Evolutionary conservation across 2,888 invertebrate genomes (phyloP).

Genomic region (Apodemia mormo): DNA sequence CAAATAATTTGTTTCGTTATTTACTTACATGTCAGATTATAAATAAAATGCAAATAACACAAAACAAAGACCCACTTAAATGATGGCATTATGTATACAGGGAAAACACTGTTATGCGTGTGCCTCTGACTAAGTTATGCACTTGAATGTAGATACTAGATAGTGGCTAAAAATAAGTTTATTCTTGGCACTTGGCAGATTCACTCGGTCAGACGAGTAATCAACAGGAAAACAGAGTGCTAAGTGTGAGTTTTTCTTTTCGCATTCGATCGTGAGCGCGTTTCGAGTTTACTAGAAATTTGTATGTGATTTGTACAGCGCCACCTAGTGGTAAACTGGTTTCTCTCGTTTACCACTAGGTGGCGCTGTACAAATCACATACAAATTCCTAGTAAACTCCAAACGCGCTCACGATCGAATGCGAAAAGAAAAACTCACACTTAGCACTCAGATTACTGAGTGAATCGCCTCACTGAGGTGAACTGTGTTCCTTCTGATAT

Average conservation of each 20-base stretch:
- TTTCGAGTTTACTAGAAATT: no score
- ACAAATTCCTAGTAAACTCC: no score
- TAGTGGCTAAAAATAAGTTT: neutral
- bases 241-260: no score
- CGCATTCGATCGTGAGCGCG: no score
- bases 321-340: no score
- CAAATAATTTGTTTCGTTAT: neutral
- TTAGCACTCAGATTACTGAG: neutral
- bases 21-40: constrained; percentile 39
- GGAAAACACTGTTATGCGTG: constrained; percentile 11
- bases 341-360: no score
- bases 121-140: neutral
- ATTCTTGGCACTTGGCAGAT: constrained; percentile 12
- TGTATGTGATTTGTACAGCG: no score
- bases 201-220: constrained; percentile 20
- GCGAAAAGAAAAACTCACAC: no score
- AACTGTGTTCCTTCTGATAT: neutral
- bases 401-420: no score
- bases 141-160: neutral
- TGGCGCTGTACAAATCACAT: no score
- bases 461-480: constrained; percentile 6
- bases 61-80: constrained; percentile 33
- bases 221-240: constrained; percentile 35
- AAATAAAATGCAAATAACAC: constrained; percentile 32
- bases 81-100: constrained; percentile 33